phyloP scores from a whole-genome alignment of 2,113 vertebrate species.

The Circaetus cinerascens region DNA sequence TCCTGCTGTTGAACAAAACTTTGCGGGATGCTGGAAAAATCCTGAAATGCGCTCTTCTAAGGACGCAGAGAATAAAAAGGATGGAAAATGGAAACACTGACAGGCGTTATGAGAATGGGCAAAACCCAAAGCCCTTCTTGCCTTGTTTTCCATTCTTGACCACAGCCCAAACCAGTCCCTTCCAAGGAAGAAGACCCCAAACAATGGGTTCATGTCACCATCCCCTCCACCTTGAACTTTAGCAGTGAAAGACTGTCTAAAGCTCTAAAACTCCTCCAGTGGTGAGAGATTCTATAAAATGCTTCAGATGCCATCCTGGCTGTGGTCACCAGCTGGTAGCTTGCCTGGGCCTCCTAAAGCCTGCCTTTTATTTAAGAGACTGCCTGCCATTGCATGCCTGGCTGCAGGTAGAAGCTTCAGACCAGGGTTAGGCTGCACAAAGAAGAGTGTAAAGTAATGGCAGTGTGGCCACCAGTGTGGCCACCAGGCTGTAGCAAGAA shows the following conservation, averaged over 20 bases:
- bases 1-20: background rate
- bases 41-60: background rate
- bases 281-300: background rate
- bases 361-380: background rate
- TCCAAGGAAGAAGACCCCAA: background rate
- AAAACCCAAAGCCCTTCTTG: background rate
- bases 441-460: background rate
- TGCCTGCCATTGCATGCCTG: background rate
- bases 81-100: background rate
- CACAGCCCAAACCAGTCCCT: background rate
- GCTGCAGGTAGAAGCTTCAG: background rate
- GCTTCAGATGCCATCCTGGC: background rate
- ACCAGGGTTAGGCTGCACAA: background rate
- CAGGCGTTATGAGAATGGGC: background rate
- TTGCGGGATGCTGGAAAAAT: background rate
- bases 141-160: background rate
- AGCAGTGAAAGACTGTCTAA: background rate
- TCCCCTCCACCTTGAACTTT: accelerated
- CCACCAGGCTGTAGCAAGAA: background rate
- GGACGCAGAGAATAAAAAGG: background rate
- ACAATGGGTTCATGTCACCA: accelerated
- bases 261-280: background rate
- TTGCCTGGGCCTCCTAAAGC: background rate
- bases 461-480: background rate
- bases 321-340: background rate